phyloP scores from a whole-genome alignment of 2,797 vertebrate genomes.

The Poecile montanus region DNA sequence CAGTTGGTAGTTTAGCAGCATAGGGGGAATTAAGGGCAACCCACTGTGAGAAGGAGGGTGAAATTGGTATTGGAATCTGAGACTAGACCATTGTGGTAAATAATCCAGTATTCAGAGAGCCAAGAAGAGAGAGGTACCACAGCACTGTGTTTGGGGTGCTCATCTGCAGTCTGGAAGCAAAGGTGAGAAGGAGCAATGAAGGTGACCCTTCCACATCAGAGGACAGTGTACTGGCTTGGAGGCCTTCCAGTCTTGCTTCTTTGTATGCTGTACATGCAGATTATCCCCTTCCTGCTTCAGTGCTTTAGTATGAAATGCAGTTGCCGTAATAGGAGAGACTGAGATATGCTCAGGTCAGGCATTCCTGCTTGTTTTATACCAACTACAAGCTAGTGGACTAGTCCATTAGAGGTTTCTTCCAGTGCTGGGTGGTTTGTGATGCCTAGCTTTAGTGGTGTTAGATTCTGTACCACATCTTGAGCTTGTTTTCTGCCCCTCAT shows the following conservation, averaged over 20 bases:
- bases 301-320: background rate
- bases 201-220: background rate
- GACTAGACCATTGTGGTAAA: background rate
- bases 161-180: background rate
- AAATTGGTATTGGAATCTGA: background rate
- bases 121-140: background rate
- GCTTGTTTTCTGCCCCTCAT: background rate
- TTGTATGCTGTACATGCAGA: no score
- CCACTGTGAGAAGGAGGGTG: background rate
- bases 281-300: background rate
- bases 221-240: background rate
- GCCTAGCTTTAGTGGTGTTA: background rate
- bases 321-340: background rate
- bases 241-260: background rate
- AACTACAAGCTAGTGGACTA: background rate
- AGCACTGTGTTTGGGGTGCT: background rate
- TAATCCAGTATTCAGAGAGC: background rate
- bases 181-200: background rate
- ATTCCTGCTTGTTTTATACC: background rate
- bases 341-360: background rate
- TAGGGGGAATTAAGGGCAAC: background rate
- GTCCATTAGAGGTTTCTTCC: background rate
- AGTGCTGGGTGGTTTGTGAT: background rate
- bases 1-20: background rate
- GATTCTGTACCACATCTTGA: accelerated